Conservation (phyloP, 2,888 invertebrate genomes). For the Ectemnius lituratus region DNA sequence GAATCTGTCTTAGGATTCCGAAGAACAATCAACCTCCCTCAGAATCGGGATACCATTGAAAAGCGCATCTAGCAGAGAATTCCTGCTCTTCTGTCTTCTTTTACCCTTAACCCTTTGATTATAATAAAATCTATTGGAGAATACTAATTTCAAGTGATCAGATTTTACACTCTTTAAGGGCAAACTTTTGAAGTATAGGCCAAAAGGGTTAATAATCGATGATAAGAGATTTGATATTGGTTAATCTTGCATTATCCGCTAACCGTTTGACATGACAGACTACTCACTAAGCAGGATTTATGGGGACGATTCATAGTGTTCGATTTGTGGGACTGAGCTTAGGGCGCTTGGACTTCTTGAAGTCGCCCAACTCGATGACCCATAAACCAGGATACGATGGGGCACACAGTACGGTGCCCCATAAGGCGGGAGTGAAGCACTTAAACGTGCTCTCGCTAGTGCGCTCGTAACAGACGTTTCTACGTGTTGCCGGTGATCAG, state of each 20-base stretch:
- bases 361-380: constrained; percentile 58
- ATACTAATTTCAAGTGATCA: no score
- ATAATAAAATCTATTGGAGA: no score
- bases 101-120: no score
- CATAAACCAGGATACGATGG: constrained; percentile 60
- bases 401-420: constrained; percentile 22
- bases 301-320: constrained; percentile 24
- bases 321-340: not conserved
- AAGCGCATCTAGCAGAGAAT: no score
- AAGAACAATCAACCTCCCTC: not conserved
- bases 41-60: not conserved
- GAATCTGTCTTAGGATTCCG: constrained; percentile 8
- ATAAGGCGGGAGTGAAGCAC: constrained; percentile 21
- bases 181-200: no score
- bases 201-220: no score
- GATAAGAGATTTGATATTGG: not conserved
- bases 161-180: no score
- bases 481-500: constrained; percentile 56
- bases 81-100: no score
- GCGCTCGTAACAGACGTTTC: constrained; percentile 49
- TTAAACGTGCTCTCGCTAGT: constrained; percentile 47
- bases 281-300: constrained; percentile 16
- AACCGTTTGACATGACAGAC: constrained; percentile 13
- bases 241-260: constrained; percentile 9
- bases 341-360: constrained; percentile 32